Base-by-base conservation (phyloP, 2,888 invertebrate species). In the Rhabditophanes sp. region DNA sequence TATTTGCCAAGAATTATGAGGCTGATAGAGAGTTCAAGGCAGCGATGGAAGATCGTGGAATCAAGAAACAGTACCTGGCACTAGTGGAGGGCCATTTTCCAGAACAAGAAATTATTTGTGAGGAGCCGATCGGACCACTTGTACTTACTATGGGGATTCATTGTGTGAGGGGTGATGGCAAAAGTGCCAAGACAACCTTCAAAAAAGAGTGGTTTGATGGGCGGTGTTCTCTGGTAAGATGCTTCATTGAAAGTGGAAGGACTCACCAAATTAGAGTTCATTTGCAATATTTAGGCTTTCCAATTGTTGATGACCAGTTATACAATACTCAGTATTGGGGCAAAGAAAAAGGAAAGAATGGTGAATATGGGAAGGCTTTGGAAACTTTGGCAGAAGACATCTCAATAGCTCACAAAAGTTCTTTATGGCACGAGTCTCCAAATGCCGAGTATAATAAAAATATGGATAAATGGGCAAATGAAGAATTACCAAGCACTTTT, bases 211-310 rank as follows among this genome's bases (percentile, higher is more conserved):
- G 49, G 50, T 44, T 47, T 8, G 42, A 48, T 23, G 51, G 51
- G 4, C 37, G 35, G 8, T n/a, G n/a, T n/a, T 90, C 90, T 63
- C 81, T 90, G 18, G 87, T 96, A 6, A 74, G 81, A 21, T 90
- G 88, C 71, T 78, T 79, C 64, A 93, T 93, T 1, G 78, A 80
- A 64, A 93, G 93, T 1, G 96, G 96, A 2, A 74, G 96, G 44
- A 96, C 93, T 79, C 96, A 96, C 68, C 96, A 96, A 72, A 96
- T 96, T 54, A 75, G 96, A 46, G 88, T 96, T 19, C 96, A 99
- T 69, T 75, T 93, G 44, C 96, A 99, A 70, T 96, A 81, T 61
- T 30, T 65, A 82, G 85, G 93, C 25, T 83, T 80, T 69, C 96
- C 96, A 9, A 93, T 96, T 33, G 79, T 87, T 5, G 90, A 93